Evolutionary conservation across 2,113 vertebrate species (phyloP).

Genomic region (Heteronetta atricapilla): DNA sequence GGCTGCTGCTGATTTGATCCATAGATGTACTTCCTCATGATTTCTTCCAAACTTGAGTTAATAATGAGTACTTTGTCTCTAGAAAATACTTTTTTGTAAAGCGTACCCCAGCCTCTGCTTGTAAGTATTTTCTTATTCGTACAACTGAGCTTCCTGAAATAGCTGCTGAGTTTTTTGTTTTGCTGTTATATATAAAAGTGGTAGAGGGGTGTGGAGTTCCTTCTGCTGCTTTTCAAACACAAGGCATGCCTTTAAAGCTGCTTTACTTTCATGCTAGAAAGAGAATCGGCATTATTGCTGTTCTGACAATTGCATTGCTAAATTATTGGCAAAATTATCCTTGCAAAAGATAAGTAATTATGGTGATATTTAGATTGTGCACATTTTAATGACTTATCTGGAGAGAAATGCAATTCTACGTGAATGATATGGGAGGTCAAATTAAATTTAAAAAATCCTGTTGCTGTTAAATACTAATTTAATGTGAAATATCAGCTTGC

Average conservation of each 20-base stretch:
- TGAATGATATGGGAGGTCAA: background rate
- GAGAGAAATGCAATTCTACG: background rate
- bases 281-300: background rate
- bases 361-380: background rate
- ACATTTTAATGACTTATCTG: background rate
- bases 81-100: conserved; percentile 34
- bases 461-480: conserved; percentile 13
- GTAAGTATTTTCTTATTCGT: conserved; percentile 57
- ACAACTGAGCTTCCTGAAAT: conserved; percentile 50
- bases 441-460: background rate
- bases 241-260: conserved; percentile 56
- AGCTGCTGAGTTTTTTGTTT: conserved; percentile 59
- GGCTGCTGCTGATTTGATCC: background rate
- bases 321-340: conserved; percentile 17
- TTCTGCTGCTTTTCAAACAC: conserved; percentile 61
- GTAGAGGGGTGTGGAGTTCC: conserved; percentile 62
- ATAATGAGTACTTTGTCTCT: conserved; percentile 47
- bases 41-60: conserved; percentile 44
- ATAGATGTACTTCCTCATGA: conserved; percentile 31
- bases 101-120: conserved; percentile 38
- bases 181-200: conserved; percentile 57
- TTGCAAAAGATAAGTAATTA: background rate
- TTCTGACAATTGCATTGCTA: background rate
- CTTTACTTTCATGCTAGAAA: conserved; percentile 13
- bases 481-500: conserved; percentile 22